A percentile compares a stretch with the other conserved stretches of the same genome.
phyloP scores from a whole-genome alignment of 2,113 vertebrate genomes.

The Tichodroma muraria region DNA sequence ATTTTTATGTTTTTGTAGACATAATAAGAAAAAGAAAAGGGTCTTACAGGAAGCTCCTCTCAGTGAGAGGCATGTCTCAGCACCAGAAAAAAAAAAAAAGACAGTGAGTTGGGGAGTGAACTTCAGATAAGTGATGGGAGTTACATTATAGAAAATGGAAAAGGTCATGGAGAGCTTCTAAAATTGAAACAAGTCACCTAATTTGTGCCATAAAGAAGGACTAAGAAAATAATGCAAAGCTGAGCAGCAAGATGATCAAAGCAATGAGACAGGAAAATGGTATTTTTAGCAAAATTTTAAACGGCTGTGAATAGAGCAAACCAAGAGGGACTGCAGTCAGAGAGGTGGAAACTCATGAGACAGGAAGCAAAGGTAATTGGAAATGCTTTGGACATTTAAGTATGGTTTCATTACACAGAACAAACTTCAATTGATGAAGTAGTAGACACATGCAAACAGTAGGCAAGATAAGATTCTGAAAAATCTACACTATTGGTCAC shows the following conservation, averaged over 20 bases:
- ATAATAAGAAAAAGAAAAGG: not conserved
- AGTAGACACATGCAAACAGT: not conserved
- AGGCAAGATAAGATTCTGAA: not conserved
- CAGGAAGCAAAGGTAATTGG: not conserved
- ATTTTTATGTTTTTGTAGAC: not conserved
- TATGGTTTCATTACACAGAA: not conserved
- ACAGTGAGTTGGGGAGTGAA: not conserved
- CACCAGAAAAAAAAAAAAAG: not conserved
- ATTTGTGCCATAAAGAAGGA: not conserved
- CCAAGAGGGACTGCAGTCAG: not conserved
- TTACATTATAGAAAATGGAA: not conserved
- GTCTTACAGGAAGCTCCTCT: not conserved
- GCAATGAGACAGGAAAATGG: not conserved
- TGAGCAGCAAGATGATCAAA: not conserved
- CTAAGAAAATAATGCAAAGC: not conserved
- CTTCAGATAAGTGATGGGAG: not conserved
- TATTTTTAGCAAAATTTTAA: not conserved
- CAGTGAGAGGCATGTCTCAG: not conserved
- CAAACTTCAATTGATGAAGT: not conserved
- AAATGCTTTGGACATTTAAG: not conserved
- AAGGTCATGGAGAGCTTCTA: not conserved
- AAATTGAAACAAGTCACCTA: not conserved
- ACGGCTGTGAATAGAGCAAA: not conserved
- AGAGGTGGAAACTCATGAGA: not conserved
- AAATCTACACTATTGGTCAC: not conserved